phyloP scores from a whole-genome alignment of 1,140 invertebrate species.

The Saccostrea cuccullata region DNA sequence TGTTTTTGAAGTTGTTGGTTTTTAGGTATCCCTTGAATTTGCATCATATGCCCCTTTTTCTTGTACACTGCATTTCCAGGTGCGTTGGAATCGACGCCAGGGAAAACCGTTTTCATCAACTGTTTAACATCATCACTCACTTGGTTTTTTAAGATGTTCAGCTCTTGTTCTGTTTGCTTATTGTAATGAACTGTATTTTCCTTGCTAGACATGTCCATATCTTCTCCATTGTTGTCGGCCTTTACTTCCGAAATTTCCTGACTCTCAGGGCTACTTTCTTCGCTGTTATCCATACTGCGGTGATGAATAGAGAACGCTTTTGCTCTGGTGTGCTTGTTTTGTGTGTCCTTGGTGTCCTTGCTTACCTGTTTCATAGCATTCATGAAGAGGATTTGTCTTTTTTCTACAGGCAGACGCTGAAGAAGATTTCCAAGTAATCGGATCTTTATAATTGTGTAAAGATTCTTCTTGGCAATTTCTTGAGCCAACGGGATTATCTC shows the following conservation, averaged over 20 bases:
- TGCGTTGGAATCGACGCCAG: background rate
- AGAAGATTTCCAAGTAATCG: slow-evolving; percentile 9
- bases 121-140: slow-evolving; percentile 24
- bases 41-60: background rate
- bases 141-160: background rate
- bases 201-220: background rate
- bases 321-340: background rate
- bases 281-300: background rate
- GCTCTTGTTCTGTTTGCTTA: background rate
- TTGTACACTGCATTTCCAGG: background rate
- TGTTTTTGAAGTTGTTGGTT: background rate
- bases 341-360: background rate
- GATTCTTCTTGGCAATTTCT: slow-evolving; percentile 6
- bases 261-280: background rate
- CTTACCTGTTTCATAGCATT: background rate
- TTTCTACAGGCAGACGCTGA: background rate
- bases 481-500: background rate
- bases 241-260: background rate
- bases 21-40: background rate
- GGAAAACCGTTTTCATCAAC: background rate
- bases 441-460: background rate
- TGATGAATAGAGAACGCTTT: background rate
- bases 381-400: background rate
- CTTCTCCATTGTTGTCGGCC: background rate
- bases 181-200: background rate